phyloP scores from a whole-genome alignment of 2,888 invertebrate species.

The Eupithecia inturbata region DNA sequence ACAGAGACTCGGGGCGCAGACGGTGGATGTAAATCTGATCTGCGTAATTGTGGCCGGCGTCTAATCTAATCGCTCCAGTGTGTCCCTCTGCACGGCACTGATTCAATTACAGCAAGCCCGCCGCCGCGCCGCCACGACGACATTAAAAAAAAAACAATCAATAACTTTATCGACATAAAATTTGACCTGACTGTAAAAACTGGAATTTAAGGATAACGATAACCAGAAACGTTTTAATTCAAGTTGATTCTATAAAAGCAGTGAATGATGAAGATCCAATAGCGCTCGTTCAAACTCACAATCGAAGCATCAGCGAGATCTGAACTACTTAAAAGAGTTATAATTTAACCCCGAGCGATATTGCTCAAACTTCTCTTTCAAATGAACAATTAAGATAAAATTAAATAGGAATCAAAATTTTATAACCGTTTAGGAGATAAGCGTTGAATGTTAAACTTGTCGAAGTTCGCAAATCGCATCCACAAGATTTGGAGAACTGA shows the following conservation, averaged over 20 bases:
- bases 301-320: slow-evolving; percentile 34
- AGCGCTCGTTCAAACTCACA: slow-evolving; percentile 27
- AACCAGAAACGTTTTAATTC: not conserved
- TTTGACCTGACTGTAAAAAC: not conserved
- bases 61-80: slow-evolving; percentile 78
- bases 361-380: slow-evolving; percentile 71
- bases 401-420: slow-evolving; percentile 81
- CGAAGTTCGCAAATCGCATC: slow-evolving; percentile 64
- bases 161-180: not conserved
- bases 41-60: slow-evolving; percentile 81
- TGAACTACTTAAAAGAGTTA: slow-evolving; percentile 45
- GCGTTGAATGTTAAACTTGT: slow-evolving; percentile 78
- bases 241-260: not conserved
- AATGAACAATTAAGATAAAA: slow-evolving; percentile 80
- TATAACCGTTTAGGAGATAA: slow-evolving; percentile 79
- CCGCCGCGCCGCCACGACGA: slow-evolving; percentile 40
- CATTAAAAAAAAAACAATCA: slow-evolving; percentile 4
- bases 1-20: slow-evolving; percentile 39
- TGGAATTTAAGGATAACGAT: not conserved
- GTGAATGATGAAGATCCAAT: slow-evolving; percentile 15
- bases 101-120: slow-evolving; percentile 72
- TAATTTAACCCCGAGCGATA: slow-evolving; percentile 66
- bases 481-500: slow-evolving; percentile 49
- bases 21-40: slow-evolving; percentile 78
- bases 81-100: slow-evolving; percentile 66